A percentile compares a stretch with the other conserved stretches of the same genome.
Conservation (phyloP, 2,888 invertebrate genomes). For the Apoderus coryli region DNA sequence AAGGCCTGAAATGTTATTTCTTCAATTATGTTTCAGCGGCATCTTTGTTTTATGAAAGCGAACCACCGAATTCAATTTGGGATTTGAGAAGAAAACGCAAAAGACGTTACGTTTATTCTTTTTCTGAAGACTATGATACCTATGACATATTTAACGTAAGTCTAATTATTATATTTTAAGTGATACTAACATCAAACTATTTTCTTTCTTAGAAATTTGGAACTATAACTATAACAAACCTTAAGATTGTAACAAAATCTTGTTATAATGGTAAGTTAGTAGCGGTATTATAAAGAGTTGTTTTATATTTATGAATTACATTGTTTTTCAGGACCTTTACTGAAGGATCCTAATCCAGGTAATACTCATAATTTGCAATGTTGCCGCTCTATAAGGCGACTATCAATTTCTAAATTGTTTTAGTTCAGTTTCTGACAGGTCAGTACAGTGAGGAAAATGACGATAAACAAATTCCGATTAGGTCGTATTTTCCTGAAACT, state of each 20-base stretch:
- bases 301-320: not conserved
- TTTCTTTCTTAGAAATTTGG: constrained; percentile 34
- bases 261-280: constrained; percentile 29
- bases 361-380: constrained; percentile 6
- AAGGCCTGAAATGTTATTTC: too few species aligned
- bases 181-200: constrained; percentile 5
- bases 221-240: constrained; percentile 38
- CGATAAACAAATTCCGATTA: constrained; percentile 22
- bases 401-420: too few species aligned
- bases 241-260: constrained; percentile 38
- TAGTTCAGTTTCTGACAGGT: constrained; percentile 22
- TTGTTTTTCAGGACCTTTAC: constrained; percentile 15
- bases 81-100: constrained; percentile 18
- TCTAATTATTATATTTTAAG: constrained; percentile 5
- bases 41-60: too few species aligned
- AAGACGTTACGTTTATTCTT: constrained; percentile 22
- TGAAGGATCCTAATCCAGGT: constrained; percentile 15
- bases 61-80: constrained; percentile 15
- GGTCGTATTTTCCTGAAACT: constrained; percentile 43
- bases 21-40: too few species aligned
- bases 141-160: constrained; percentile 29
- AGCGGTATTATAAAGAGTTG: too few species aligned
- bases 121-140: constrained; percentile 26
- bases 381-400: constrained; percentile 1
- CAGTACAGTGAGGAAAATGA: constrained; percentile 21